Evolutionary conservation across 2,888 invertebrate species (phyloP), one percentile per base, ranked within the genome.

Genomic region (Blastobasis lacticolella): DNA sequence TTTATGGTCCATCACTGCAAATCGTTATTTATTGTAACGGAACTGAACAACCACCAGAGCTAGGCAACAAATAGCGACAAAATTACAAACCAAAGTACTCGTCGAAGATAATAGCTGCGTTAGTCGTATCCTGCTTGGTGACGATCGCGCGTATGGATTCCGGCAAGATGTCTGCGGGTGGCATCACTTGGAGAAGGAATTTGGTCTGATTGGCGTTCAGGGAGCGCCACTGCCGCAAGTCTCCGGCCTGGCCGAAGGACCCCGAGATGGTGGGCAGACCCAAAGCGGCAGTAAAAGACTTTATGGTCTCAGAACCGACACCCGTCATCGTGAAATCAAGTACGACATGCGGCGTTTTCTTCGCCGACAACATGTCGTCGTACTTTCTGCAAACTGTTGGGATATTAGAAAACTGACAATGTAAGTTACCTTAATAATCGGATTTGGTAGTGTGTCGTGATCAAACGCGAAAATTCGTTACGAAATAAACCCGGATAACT

Each of bases 21-120:
- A 65, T 57, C 57, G 62, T 56, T 6, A 6, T n/a, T 36, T 8
- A 41, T 48, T 41, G 45, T 44, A n/a, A 44, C 44, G 10, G 23
- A 23, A 23, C 23, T 23, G 23, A 23, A 23, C 23, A 23, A 23
- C 23, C 23, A 23, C 23, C 23, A 23, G 23, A 23, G 23, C 23
- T 3, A 23, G 23, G 23, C 23, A 23, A 23, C 23, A 23, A 23
- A 23, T 23, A 23, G 23, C 23, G 23, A 23, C 23, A 23, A 23
- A 23, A 23, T 2, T 23, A 23, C 23, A 23, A 8, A 95, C 95
- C 93, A 72, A 96, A 97, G 43, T 92, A 92, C 37, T 94, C 92
- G 68, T 98, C 97, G 73, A 95, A 97, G 46, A 98, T 89, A 48
- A 98, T 95, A 5, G 96, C 97, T 9, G 97, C 96, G 72, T 96